Percentiles rank a stretch among this genome's conserved stretches.
Evolutionary conservation across 2,113 vertebrate species (phyloP).

Genomic region (Eretmochelys imbricata): DNA sequence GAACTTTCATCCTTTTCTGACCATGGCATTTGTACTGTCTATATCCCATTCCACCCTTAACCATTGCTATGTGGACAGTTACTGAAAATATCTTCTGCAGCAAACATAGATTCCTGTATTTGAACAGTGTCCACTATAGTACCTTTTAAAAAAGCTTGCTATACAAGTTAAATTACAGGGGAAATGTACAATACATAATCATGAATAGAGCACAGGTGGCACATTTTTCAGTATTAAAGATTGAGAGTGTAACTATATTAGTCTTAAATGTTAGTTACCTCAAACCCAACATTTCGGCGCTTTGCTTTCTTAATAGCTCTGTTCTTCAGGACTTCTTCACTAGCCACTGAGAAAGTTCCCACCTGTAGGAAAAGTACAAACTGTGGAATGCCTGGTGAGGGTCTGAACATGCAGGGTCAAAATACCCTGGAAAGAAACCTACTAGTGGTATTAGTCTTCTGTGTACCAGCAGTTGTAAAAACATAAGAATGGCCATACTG

Average conservation of each 20-base stretch:
- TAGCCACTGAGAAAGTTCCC: constrained; percentile 92
- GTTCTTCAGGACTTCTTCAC: constrained; percentile 92
- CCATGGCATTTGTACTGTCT: neutral
- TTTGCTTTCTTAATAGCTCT: constrained; percentile 96
- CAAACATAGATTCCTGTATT: neutral
- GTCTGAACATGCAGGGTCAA: neutral
- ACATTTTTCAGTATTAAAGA: neutral
- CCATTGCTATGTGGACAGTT: neutral
- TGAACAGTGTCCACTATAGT: neutral
- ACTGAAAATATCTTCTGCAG: neutral
- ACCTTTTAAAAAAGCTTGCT: neutral
- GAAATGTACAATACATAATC: neutral
- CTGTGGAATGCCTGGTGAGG: neutral
- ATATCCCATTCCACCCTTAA: neutral
- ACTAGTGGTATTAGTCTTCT: neutral
- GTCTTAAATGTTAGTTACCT: constrained; percentile 77
- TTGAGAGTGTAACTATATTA: neutral
- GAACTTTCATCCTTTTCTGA: neutral
- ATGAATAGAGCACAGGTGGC: neutral
- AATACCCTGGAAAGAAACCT: neutral
- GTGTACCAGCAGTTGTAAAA: neutral
- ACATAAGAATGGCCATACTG: neutral
- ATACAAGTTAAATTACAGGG: neutral
- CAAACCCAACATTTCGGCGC: constrained; percentile 83
- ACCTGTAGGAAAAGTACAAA: constrained; percentile 77